Base-by-base conservation (phyloP, 2,113 vertebrate species). In the Prinia subflava region DNA sequence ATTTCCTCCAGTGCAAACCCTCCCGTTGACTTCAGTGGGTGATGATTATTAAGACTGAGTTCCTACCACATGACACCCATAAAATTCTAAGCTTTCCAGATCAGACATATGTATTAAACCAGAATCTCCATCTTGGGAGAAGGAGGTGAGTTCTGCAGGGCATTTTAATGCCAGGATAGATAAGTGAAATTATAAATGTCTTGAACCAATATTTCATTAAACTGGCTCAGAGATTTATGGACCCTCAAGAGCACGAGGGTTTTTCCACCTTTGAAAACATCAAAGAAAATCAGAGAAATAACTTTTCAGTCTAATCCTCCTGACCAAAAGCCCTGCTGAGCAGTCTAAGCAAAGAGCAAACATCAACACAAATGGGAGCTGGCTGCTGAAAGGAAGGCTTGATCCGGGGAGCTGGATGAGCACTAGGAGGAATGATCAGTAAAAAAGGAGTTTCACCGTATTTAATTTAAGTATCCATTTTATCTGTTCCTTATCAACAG, bases 281-380 rank as follows among this genome's bases (percentile, higher is more conserved):
- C 75, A 95, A 96, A 94, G 68, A 83, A 96, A 92, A 95, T 90
- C 82, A 90, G 68, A 92, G 68, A 95, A 94, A 95, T 90, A 94
- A 92, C 73, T 94, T 95, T 75, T 73, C 82, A 68, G 76, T 13
- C 68, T 93, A 95, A 92, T 95, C 76, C 68, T 92, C 71, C 60
- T 69, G 79, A 75, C 90, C 87, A 78, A 63, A 87, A 89, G 47
- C 71, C 85, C 76, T 68, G 64, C 90, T 83, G 89, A 92, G 78
- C 74, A 85, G 41, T 9, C 57, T 64, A 67, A 83, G 79, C 68
- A 89, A 95, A 83, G 78, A 69, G 79, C 59, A 96, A 92, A 88
- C 68, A 86, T 57, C 88, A 95, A 83, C 79, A 81, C 56, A 94
- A 90, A 83, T 56, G 69, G 76, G 83, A 94, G 56, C 82, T 83